A percentile compares a stretch with the other conserved stretches of the same genome.
Evolutionary conservation across 2,797 vertebrate genomes (phyloP).

Genomic region (Chrysocyon brachyurus): DNA sequence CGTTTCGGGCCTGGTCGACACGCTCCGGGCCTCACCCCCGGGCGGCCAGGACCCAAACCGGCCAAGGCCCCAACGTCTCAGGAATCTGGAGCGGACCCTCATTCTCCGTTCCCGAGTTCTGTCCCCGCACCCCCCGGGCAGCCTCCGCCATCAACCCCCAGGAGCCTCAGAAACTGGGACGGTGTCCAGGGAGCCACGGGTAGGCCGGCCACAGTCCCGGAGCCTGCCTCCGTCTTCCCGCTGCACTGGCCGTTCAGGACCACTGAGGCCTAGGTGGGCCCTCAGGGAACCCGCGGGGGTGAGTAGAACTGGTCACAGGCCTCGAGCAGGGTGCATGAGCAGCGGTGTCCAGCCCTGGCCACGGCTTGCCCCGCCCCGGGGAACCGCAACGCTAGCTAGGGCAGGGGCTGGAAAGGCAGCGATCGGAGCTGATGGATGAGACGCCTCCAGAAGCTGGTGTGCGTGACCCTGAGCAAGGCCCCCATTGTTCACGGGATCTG

Average conservation of each 20-base stretch:
- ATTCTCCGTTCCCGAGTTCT: background rate
- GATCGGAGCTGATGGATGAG: slow-evolving; percentile 59
- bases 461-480: slow-evolving; percentile 72
- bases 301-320: background rate
- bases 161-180: background rate
- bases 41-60: background rate
- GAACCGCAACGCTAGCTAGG: slow-evolving; percentile 30
- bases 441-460: slow-evolving; percentile 71
- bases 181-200: background rate
- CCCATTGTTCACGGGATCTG: slow-evolving; percentile 73
- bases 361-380: background rate
- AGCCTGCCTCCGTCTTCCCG: background rate
- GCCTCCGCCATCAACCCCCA: background rate
- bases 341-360: accelerated
- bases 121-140: background rate
- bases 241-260: background rate
- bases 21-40: background rate
- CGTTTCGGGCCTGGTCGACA: background rate
- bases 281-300: accelerated
- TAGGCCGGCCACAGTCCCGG: background rate
- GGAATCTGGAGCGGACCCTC: background rate
- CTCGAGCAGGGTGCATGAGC: background rate
- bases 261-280: background rate
- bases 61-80: background rate
- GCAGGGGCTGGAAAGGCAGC: slow-evolving; percentile 68